Evolutionary conservation across 53 echinoderm and acorn worm genomes (phyloP).

Genomic region (Antedon mediterranea): DNA sequence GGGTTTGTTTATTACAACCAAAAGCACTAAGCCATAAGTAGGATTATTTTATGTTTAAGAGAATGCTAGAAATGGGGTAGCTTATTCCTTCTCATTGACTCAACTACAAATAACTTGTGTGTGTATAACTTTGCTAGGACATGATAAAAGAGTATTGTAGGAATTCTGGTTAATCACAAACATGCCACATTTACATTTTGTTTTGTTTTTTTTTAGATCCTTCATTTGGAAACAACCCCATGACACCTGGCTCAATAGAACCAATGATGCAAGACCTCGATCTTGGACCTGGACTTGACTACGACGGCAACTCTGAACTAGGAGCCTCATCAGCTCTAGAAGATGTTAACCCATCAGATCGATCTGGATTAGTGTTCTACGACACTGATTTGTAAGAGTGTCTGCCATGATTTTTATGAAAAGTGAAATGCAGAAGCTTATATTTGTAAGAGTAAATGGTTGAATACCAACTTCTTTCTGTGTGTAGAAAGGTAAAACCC

Average conservation of each 20-base stretch:
- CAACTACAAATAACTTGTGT: too few species aligned
- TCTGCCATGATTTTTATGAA: neutral
- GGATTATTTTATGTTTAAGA: too few species aligned
- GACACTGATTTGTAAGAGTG: conserved; percentile 73
- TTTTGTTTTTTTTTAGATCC: neutral
- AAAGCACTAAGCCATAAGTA: too few species aligned
- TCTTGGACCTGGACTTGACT: conserved; percentile 7
- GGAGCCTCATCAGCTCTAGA: conserved; percentile 18
- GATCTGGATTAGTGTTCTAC: conserved; percentile 79
- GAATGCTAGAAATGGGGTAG: too few species aligned
- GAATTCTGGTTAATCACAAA: too few species aligned
- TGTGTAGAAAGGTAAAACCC: neutral
- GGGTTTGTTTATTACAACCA: too few species aligned
- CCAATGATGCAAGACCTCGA: conserved; percentile 99
- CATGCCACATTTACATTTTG: too few species aligned
- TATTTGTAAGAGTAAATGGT: neutral
- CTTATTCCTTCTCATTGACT: too few species aligned
- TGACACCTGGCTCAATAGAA: conserved; percentile 68
- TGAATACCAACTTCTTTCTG: neutral
- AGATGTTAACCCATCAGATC: conserved; percentile 52
- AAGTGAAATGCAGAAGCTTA: neutral
- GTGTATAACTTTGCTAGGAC: too few species aligned
- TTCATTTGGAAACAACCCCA: conserved; percentile 48
- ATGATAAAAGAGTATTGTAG: too few species aligned
- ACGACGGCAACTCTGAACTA: neutral